These are phyloP conservation scores for Pyrgus malvae DNA, from an alignment of 2,888 invertebrate genomes.

Conservation along the genomic window DNA sequence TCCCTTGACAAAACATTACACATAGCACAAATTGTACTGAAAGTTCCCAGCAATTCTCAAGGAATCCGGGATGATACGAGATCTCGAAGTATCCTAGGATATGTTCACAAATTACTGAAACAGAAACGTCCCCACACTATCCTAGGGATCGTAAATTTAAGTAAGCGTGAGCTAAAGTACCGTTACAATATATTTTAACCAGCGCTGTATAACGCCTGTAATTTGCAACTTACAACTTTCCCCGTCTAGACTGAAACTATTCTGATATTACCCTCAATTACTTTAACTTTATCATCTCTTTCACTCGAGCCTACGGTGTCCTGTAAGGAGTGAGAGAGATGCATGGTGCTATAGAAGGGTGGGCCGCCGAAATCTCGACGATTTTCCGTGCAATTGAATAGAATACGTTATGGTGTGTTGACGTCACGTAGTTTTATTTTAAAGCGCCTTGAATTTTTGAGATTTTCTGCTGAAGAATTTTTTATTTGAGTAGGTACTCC, in stretches of 20 bases:
- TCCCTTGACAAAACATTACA: constrained; percentile 13
- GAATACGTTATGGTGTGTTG: constrained; percentile 71
- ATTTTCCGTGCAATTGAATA: constrained; percentile 79
- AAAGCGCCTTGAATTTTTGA: constrained; percentile 20
- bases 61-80: constrained; percentile 29
- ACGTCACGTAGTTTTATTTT: constrained; percentile 45
- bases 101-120: constrained; percentile 37
- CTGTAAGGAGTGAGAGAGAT: constrained; percentile 42
- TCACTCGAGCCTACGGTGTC: constrained; percentile 39
- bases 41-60: constrained; percentile 27
- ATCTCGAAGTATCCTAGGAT: constrained; percentile 28
- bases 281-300: constrained; percentile 49
- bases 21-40: constrained; percentile 2
- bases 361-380: constrained; percentile 63
- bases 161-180: constrained; percentile 53
- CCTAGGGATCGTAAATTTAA: constrained; percentile 54
- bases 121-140: constrained; percentile 41
- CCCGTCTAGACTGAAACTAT: constrained; percentile 78
- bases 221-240: constrained; percentile 65
- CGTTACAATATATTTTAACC: constrained; percentile 63
- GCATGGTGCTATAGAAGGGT: constrained; percentile 43
- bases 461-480: neutral
- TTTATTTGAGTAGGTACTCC: too few relatives aligned
- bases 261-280: constrained; percentile 71
- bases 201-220: constrained; percentile 58